Evolutionary conservation across 2,888 invertebrate genomes (phyloP), one percentile per base, ranked within the genome.

Genomic region (Dyspetes luteomarginatus): DNA sequence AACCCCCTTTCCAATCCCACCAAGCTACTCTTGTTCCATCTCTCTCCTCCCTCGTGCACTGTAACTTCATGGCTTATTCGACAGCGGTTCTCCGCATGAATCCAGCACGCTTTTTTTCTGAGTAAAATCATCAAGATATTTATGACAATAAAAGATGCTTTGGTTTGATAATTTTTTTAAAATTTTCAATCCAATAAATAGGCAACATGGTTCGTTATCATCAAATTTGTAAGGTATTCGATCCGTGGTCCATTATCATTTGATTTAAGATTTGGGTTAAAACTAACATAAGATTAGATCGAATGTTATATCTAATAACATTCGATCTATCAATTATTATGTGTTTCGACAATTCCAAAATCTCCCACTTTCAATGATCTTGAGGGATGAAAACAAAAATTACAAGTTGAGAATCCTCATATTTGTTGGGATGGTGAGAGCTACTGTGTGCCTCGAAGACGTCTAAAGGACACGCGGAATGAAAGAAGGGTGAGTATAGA

Each of bases 401-500:
- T 12, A 5, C 15, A 28, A 15, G 68, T 74, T 77, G 77, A 69
- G 77, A 69, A 69, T 81, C 69, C 2, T 69, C 26, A 52, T 58
- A 58, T 74, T 52, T 58, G 73, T 69, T 45, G 19, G 28, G 48
- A 50, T 19, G 45, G 24, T 50, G 85, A 89, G 89, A 90, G 82
- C 85, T 82, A 78, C 86, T 87, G 83, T 45, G 62, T 68, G 28
- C 43, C 76, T 65, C 56, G n/a, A 67, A 62, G 41, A 74, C 82
- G 83, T 87, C 85, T 83, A 82, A 81, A 84, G 88, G 88, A 89
- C 83, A 86, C 82, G 86, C 82, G 86, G 85, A 87, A 88, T 87
- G 88, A 88, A 88, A 88, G 86, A 85, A 86, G 87, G 86, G 88
- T 78, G 83, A 78, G 82, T 26, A 19, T 26, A 45, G 22, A 73